A percentile compares a stretch with the other conserved stretches of the same genome.
Evolutionary conservation across 35 echinoderm and acorn worm genomes (phyloP).

Genomic region (Lytechinus variegatus): DNA sequence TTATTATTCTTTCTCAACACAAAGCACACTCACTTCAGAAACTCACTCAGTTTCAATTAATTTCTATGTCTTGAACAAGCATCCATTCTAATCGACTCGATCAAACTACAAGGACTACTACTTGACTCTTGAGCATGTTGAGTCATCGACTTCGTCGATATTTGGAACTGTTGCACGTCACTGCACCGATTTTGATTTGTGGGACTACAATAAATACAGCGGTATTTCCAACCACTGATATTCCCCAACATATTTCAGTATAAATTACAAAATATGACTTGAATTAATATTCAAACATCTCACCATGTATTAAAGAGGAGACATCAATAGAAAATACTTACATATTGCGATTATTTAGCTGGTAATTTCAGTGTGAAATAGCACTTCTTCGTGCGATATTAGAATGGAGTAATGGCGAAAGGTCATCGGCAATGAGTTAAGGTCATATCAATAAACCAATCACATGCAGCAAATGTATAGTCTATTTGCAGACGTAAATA

Average conservation of each 20-base stretch:
- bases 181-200: background rate
- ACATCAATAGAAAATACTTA: background rate
- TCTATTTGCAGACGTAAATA: no score
- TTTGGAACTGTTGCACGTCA: no score
- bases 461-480: no score
- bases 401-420: background rate
- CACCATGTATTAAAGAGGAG: background rate
- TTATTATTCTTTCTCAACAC: no score
- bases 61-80: no score
- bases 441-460: no score
- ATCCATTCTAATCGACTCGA: no score
- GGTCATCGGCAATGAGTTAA: background rate
- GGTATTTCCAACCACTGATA: background rate
- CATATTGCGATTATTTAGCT: background rate
- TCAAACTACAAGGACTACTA: no score
- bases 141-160: no score
- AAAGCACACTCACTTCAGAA: no score
- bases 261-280: background rate
- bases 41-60: no score
- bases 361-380: background rate
- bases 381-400: background rate
- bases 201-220: background rate
- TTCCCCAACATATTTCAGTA: background rate
- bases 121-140: no score
- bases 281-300: background rate